Evolutionary conservation across 1,140 invertebrate species (phyloP).

Genomic region (Protaetia brevitarsis): DNA sequence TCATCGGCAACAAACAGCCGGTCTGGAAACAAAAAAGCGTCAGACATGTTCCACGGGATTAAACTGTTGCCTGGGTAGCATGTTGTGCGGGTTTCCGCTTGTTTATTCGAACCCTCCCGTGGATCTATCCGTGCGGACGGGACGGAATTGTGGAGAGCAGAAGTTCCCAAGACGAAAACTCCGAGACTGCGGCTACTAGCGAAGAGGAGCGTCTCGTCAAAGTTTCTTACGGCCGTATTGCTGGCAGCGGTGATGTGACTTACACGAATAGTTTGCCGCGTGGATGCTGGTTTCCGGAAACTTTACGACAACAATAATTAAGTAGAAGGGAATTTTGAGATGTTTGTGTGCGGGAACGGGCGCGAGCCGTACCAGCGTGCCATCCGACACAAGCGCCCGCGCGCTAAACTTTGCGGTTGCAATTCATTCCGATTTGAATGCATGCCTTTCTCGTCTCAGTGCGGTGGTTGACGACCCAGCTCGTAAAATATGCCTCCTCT

Average conservation of each 20-base stretch:
- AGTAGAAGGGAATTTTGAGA: constrained; percentile 7
- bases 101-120: not conserved
- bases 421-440: constrained; percentile 11
- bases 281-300: constrained; percentile 7
- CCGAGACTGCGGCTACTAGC: too few species aligned
- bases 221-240: too few species aligned
- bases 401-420: not conserved
- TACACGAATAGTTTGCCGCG: not conserved
- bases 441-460: not conserved
- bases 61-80: constrained; percentile 1
- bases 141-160: not conserved
- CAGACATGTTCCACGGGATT: not conserved
- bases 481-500: not conserved
- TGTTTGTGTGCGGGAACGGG: not conserved
- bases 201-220: too few species aligned
- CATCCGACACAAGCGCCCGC: too few species aligned
- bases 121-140: not conserved
- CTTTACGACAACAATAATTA: constrained; percentile 16
- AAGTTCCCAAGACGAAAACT: constrained; percentile 6
- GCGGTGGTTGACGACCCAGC: not conserved
- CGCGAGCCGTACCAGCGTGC: not conserved
- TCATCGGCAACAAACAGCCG: not conserved
- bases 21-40: not conserved
- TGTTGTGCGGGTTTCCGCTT: constrained; percentile 13
- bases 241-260: not conserved